Evolutionary conservation across 2,113 vertebrate genomes (phyloP).

Genomic region (Dromaius novaehollandiae): DNA sequence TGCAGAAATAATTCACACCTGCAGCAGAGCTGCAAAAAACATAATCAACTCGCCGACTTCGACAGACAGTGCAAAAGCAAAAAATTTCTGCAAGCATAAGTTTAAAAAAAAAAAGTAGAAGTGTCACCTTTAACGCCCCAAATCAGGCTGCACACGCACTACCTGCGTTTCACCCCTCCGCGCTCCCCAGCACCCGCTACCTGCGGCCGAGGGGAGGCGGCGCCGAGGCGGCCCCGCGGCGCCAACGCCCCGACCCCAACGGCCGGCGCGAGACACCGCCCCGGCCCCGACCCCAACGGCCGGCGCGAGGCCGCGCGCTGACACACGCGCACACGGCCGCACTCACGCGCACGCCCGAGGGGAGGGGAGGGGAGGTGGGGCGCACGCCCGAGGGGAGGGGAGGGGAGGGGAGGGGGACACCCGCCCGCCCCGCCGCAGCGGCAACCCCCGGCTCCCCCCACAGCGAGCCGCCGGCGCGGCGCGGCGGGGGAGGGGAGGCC

Average conservation of each 20-base stretch:
- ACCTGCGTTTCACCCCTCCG: too few species aligned
- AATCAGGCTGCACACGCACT: too few species aligned
- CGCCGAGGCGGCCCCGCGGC: not conserved
- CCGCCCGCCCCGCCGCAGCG: not conserved
- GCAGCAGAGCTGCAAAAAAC: not conserved
- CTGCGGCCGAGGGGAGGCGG: not conserved
- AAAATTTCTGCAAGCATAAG: not conserved
- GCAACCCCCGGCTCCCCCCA: not conserved
- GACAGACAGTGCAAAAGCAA: not conserved
- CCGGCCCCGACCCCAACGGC: not conserved
- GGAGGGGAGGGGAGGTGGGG: too few species aligned
- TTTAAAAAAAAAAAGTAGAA: not conserved
- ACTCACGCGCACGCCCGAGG: too few species aligned
- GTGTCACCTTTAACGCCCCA: not conserved
- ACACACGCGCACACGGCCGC: too few species aligned
- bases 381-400: too few species aligned
- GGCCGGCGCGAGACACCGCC: not conserved
- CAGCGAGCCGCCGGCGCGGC: not conserved
- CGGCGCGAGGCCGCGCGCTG: too few species aligned
- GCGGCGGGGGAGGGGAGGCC: not conserved
- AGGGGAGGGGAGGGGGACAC: too few species aligned
- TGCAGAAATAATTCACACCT: slow-evolving; percentile 35
- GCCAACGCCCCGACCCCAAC: not conserved
- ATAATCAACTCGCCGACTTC: not conserved
- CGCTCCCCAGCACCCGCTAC: not conserved